Conservation (phyloP, 1,140 invertebrate genomes). For the Acromyrmex heyeri region DNA sequence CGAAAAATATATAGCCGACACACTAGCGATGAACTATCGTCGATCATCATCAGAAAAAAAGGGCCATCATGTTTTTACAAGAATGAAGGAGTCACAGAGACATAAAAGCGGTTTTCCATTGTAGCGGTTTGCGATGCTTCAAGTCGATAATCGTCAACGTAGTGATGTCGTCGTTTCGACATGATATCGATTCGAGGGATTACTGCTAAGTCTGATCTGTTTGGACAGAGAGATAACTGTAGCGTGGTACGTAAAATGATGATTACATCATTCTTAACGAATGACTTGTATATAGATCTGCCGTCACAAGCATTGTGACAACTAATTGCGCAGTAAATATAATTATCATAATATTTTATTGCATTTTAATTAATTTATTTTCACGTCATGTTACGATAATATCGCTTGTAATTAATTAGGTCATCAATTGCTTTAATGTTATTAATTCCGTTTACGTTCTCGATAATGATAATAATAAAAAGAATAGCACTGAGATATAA, state of each 20-base stretch:
- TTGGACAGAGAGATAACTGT: conserved; percentile 40
- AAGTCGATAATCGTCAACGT: conserved; percentile 32
- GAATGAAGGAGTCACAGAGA: neutral
- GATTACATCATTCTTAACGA: conserved; percentile 19
- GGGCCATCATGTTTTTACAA: conserved; percentile 24
- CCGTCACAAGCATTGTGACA: neutral
- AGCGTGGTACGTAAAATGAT: conserved; percentile 23
- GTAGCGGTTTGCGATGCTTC: conserved; percentile 22
- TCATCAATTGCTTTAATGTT: neutral
- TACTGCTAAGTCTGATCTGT: conserved; percentile 41
- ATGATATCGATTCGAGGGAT: conserved; percentile 62
- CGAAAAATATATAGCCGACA: neutral
- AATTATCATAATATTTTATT: conserved; percentile 3
- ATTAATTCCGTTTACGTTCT: conserved; percentile 4
- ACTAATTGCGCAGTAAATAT: conserved; percentile 7
- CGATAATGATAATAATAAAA: neutral
- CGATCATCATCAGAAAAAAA: neutral
- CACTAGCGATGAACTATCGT: neutral
- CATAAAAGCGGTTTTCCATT: conserved; percentile 31
- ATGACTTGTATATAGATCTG: neutral
- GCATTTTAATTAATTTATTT: neutral
- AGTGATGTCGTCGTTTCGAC: conserved; percentile 50
- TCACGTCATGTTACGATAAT: no score
- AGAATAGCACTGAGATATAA: neutral
- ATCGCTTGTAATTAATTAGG: neutral